Evolutionary conservation across 2,113 vertebrate species (phyloP).

Genomic region (Amazona vittata): DNA sequence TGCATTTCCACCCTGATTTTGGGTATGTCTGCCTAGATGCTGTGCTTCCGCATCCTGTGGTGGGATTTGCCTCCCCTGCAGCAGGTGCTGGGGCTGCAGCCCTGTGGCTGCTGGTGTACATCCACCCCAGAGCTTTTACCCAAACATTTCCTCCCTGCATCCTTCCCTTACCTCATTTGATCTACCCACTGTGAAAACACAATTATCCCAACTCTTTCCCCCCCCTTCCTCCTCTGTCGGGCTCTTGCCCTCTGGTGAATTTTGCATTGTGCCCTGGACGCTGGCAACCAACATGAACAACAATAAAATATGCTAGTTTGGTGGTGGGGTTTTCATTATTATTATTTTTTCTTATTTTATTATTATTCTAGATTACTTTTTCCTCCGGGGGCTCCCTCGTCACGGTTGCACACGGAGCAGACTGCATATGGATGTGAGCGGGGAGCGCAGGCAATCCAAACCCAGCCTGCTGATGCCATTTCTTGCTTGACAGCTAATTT

Average conservation of each 20-base stretch:
- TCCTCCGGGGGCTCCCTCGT: constrained; percentile 79
- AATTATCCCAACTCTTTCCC: constrained; percentile 83
- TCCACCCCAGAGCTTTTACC: background rate
- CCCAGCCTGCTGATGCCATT: constrained; percentile 79
- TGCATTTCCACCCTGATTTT: background rate
- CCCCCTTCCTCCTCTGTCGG: background rate
- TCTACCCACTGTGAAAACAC: constrained; percentile 56
- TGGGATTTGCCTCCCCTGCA: background rate
- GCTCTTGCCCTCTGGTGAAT: constrained; percentile 84
- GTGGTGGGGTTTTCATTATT: background rate
- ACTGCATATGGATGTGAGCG: constrained; percentile 46
- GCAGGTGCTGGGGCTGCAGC: accelerated
- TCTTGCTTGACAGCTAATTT: constrained; percentile 95
- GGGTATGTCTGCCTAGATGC: background rate
- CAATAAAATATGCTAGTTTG: constrained; percentile 75
- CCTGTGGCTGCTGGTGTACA: background rate
- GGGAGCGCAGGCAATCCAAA: constrained; percentile 59
- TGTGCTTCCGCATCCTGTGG: accelerated
- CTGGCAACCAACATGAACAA: constrained; percentile 78
- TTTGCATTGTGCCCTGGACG: constrained; percentile 75
- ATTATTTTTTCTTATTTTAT: constrained; percentile 55
- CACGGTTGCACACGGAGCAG: constrained; percentile 64
- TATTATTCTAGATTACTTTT: constrained; percentile 90
- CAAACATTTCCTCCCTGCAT: constrained; percentile 29
- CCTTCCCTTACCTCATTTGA: constrained; percentile 51